Conservation (phyloP, 2,888 invertebrate genomes). For the Pseudococcus jackbeardsleyi region DNA sequence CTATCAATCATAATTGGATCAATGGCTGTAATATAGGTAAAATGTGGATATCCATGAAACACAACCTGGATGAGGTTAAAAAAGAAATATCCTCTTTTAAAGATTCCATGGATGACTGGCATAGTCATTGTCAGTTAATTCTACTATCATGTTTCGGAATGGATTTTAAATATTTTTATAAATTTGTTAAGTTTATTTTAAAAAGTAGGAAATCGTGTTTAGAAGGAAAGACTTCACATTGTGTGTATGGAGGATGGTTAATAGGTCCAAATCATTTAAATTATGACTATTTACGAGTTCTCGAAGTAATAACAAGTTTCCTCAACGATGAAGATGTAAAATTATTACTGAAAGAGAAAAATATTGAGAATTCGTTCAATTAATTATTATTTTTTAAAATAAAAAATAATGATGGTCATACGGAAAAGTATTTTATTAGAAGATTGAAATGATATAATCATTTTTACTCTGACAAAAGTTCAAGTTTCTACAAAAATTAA, state of each 20-base stretch:
- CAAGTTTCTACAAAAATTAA: conserved; percentile 3
- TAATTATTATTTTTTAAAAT: background rate
- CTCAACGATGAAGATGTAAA: background rate
- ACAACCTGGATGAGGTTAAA: conserved; percentile 78
- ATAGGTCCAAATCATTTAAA: conserved; percentile 72
- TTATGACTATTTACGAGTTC: conserved; percentile 72
- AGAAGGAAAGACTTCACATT: conserved; percentile 68
- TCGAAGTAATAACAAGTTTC: conserved; percentile 68
- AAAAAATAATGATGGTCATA: background rate
- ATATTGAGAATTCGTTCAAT: background rate
- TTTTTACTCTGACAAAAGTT: background rate
- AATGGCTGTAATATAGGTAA: conserved; percentile 87
- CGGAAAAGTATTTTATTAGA: background rate
- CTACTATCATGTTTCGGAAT: conserved; percentile 84
- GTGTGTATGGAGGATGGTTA: conserved; percentile 70
- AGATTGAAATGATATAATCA: background rate
- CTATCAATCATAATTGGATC: conserved; percentile 98
- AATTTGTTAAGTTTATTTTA: conserved; percentile 77
- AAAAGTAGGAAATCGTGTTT: conserved; percentile 74
- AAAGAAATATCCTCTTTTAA: conserved; percentile 85
- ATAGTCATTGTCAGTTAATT: conserved; percentile 84
- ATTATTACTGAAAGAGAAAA: conserved; percentile 38
- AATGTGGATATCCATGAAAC: conserved; percentile 80
- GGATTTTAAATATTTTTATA: conserved; percentile 79
- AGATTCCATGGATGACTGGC: conserved; percentile 79